Base-by-base conservation (phyloP, 2,888 invertebrate genomes). In the Diadromus collaris region DNA sequence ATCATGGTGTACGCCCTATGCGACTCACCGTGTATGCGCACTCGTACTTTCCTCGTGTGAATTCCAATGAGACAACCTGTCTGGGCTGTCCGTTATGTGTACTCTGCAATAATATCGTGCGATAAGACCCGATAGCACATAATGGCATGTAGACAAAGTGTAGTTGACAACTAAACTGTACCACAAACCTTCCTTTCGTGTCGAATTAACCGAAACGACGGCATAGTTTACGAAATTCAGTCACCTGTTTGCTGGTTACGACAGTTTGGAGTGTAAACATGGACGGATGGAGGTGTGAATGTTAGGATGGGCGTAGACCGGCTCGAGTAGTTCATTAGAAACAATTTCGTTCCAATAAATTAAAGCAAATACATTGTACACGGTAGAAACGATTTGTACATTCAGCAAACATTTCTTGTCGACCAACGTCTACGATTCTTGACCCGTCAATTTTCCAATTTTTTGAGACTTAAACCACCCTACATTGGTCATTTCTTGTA, bases 1-100 rank as follows among this genome's bases (percentile, higher is more conserved):
- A 46, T 79, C 79, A 64, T 72, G 63, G 51, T 46, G n/a, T 58
- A 38, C 27, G 16, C 7, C 27, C 27, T 27, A 19, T 64, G 69
- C 32, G 65, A 48, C 60, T 54, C 41, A 21, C 44, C 34, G 21
- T 29, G 38, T 41, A 69, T 60, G 32, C 71, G 75, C 41, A 67
- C 65, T 75, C 63, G 67, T 63, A 48, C 63, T 61, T 51, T 48
- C 58, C 48, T 68, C 67, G 58, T 79, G 72, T 72, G 79, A 72
- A 79, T 79, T 76, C 72, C 79, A 76, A 79, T 76, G 79, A 78
- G 78, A 61, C 71, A 75, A 61, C 70, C 78, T 67, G 78, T 67
- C 75, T 67, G 38, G 61, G 51, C 51, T 72, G 65, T 70, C 70
- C 60, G 27, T 70, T 74, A 69, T 69, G 51, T 29, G 41, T 58